Percentiles rank a stretch among this genome's conserved stretches.
phyloP scores from a whole-genome alignment of 64 coral and sea anemone genomes.

The Stichodactyla mertensii region DNA sequence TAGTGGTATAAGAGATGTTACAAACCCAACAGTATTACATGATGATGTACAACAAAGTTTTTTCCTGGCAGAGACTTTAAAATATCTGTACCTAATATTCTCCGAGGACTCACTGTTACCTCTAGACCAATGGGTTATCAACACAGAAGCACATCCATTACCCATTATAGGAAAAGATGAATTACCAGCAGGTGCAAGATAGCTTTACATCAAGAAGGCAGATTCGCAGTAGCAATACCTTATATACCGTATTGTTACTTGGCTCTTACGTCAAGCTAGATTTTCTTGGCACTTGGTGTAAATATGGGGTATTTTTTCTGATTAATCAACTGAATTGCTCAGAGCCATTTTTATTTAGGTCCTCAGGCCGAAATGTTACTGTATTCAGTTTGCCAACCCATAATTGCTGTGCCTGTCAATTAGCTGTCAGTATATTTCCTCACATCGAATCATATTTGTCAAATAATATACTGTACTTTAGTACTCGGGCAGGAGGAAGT shows the following conservation, averaged over 20 bases:
- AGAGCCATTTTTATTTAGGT: too few relatives aligned
- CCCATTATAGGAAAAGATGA: constrained; percentile 74
- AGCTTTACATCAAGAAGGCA: neutral
- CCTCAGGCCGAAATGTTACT: too few relatives aligned
- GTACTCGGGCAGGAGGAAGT: too few relatives aligned
- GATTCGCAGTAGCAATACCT: neutral
- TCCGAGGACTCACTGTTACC: constrained; percentile 91
- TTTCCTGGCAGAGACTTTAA: constrained; percentile 94
- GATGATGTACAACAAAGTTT: constrained; percentile 99
- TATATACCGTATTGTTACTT: too few relatives aligned
- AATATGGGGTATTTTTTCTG: too few relatives aligned
- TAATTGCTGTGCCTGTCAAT: too few relatives aligned
- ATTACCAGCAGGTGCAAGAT: neutral
- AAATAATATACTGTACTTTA: too few relatives aligned
- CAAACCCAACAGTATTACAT: constrained; percentile 35
- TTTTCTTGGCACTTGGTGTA: neutral
- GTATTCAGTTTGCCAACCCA: too few relatives aligned
- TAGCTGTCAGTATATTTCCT: too few relatives aligned
- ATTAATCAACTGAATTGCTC: too few relatives aligned
- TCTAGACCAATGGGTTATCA: constrained; percentile 87
- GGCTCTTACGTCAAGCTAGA: neutral
- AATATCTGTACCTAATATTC: constrained; percentile 96
- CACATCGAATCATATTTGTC: too few relatives aligned
- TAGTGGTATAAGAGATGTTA: constrained; percentile 86
- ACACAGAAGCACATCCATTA: constrained; percentile 89